These are phyloP conservation scores for Drosophila malerkotliana DNA, from an alignment of 1,140 invertebrate genomes.

Conservation along the genomic window DNA sequence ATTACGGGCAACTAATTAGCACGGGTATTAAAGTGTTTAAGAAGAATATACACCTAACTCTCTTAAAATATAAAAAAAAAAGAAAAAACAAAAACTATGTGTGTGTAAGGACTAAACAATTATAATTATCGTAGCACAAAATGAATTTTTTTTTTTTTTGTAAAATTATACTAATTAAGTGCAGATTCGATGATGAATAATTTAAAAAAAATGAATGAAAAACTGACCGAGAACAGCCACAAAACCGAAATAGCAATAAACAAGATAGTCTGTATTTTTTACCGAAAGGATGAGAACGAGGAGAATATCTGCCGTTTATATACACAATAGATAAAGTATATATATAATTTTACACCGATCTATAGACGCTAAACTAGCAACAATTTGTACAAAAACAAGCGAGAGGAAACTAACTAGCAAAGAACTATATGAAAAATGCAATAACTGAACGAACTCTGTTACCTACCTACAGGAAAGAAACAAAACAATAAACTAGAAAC, in stretches of 20 bases:
- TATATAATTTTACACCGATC: conserved; percentile 65
- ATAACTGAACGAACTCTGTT: conserved; percentile 46
- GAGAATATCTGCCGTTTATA: conserved; percentile 58
- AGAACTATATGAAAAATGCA: conserved; percentile 16
- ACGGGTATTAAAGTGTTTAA: conserved; percentile 76
- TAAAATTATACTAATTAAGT: conserved; percentile 13
- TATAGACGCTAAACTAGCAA: conserved; percentile 51
- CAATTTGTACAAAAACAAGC: conserved; percentile 51
- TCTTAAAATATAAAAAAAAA: conserved; percentile 18
- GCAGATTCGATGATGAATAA: conserved; percentile 13
- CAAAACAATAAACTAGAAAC: conserved; percentile 37
- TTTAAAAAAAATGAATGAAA: not conserved
- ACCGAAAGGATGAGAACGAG: conserved; percentile 21
- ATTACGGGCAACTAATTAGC: conserved; percentile 63
- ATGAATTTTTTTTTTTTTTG: conserved; percentile 21
- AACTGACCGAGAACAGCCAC: conserved; percentile 15
- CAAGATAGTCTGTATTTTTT: conserved; percentile 66
- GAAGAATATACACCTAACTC: conserved; percentile 47
- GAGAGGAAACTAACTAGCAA: conserved; percentile 8
- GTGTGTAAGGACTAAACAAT: conserved; percentile 28
- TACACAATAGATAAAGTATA: conserved; percentile 48
- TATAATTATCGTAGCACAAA: conserved; percentile 45
- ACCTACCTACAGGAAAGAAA: conserved; percentile 19
- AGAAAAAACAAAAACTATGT: conserved; percentile 27
- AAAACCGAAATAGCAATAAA: conserved; percentile 48